Evolutionary conservation across 2,113 vertebrate species (phyloP).

Genomic region (Eonycteris spelaea): DNA sequence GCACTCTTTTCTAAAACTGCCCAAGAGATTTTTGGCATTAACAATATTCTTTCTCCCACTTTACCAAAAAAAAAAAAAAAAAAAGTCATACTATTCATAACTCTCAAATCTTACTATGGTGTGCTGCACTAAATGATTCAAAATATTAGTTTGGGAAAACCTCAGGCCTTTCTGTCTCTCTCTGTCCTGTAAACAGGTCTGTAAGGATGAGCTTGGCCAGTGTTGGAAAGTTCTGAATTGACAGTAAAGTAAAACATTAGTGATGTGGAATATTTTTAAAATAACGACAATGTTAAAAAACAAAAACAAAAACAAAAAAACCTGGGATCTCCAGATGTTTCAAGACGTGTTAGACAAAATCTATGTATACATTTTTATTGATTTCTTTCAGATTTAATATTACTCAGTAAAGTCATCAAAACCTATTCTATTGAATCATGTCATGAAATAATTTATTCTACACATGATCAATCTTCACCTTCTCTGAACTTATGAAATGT

Average conservation of each 20-base stretch:
- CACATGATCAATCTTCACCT: not conserved
- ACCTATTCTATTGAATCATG: not conserved
- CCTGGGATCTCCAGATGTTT: not conserved
- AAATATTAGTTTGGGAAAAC: not conserved
- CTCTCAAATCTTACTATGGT: not conserved
- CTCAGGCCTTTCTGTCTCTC: not conserved
- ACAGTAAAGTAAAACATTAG: not conserved
- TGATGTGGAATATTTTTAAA: not conserved
- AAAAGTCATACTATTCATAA: not conserved
- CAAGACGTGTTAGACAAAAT: not conserved
- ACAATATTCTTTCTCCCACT: not conserved
- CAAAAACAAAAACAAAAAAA: not conserved
- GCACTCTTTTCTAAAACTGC: not conserved
- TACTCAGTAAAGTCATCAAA: constrained; percentile 5
- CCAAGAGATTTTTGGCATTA: not conserved
- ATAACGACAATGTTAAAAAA: not conserved
- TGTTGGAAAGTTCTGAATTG: not conserved
- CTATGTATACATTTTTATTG: not conserved
- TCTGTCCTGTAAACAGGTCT: not conserved
- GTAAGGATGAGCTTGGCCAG: not conserved
- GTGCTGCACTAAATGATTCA: not conserved
- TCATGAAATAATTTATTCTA: not conserved
- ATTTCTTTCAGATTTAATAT: not conserved
- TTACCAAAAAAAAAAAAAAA: not conserved
- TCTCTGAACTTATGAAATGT: not conserved